A percentile compares a stretch with the other conserved stretches of the same genome.
Evolutionary conservation across 2,888 invertebrate species (phyloP).

Genomic region (Pachydiplax longipennis): DNA sequence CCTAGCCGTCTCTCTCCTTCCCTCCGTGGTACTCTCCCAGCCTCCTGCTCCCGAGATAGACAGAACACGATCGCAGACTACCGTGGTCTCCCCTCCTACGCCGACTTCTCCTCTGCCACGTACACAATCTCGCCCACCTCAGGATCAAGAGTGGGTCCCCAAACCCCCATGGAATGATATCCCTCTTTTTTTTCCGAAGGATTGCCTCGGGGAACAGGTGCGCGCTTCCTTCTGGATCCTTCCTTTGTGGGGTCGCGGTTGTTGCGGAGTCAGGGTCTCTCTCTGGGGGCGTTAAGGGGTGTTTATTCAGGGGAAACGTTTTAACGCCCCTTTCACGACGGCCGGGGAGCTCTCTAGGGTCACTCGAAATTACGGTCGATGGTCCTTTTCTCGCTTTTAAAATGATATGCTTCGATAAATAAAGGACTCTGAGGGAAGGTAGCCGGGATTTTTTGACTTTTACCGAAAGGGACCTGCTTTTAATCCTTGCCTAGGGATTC

Average conservation of each 20-base stretch:
- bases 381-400: not conserved
- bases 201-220: not conserved
- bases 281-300: not conserved
- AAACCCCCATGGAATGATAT: not conserved
- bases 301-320: not conserved
- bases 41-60: not conserved
- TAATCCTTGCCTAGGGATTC: no score
- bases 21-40: not conserved
- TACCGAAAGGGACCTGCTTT: no score
- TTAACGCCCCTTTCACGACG: not conserved
- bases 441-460: not conserved
- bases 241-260: not conserved
- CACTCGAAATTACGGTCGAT: not conserved
- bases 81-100: not conserved
- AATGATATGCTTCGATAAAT: not conserved
- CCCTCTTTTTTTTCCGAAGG: not conserved
- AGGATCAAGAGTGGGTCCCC: not conserved
- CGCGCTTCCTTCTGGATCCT: not conserved
- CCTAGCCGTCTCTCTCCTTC: not conserved
- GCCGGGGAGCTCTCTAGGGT: not conserved
- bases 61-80: not conserved
- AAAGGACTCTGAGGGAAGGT: not conserved
- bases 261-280: not conserved
- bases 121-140: not conserved
- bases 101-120: not conserved